Conservation (phyloP, 2,113 vertebrate genomes). For the Alethe diademata region DNA sequence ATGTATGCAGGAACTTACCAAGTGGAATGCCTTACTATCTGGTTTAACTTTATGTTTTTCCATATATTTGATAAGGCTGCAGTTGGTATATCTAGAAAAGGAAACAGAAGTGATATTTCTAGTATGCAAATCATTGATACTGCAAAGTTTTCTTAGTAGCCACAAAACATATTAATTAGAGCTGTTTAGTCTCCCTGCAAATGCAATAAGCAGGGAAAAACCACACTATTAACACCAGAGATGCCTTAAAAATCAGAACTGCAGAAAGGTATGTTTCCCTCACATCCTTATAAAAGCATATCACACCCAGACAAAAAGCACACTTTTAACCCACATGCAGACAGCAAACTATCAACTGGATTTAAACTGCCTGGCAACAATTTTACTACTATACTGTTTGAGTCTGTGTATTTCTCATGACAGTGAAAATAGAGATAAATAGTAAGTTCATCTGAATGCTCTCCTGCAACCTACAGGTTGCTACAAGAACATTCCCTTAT, state of each 20-base stretch:
- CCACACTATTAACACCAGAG: background rate
- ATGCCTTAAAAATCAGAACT: background rate
- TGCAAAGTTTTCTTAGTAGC: background rate
- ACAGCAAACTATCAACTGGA: background rate
- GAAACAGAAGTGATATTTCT: conserved; percentile 3
- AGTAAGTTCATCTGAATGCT: background rate
- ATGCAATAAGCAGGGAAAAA: background rate
- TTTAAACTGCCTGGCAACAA: background rate
- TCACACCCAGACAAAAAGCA: background rate
- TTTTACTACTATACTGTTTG: background rate
- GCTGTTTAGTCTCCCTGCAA: background rate
- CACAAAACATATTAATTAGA: background rate
- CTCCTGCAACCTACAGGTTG: background rate
- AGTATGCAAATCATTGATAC: background rate
- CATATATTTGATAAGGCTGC: conserved; percentile 99
- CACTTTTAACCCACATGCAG: background rate
- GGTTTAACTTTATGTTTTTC: conserved; percentile 99
- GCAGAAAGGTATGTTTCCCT: background rate
- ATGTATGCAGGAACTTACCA: conserved; percentile 81
- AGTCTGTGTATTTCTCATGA: background rate
- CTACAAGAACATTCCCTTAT: background rate
- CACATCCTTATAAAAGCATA: background rate
- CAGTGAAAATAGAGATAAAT: background rate
- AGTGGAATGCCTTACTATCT: conserved; percentile 99
- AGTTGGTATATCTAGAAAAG: conserved; percentile 93